Base-by-base conservation (phyloP, 2,888 invertebrate genomes). In the Mythimna loreyi region DNA sequence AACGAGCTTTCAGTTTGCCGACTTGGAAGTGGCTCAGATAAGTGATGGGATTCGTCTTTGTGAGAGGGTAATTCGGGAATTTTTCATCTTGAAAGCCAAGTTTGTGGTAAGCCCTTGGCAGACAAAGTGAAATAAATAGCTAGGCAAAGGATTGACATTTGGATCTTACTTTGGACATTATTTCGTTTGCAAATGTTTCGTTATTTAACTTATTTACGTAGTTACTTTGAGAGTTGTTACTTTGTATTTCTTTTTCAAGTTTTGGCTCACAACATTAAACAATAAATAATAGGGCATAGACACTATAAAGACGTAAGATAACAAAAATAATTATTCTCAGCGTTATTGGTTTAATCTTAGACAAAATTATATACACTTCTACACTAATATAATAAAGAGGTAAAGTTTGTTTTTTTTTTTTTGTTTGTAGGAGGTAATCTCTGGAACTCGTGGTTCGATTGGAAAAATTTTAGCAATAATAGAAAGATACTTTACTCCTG, bases 21-120 rank as follows among this genome's bases (percentile, higher is more conserved):
- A 75, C 71, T 71, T 71, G 66, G 82, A 74, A 81, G 72, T 74
- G 72, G 76, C 76, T 74, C 61, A 72, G 73, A 75, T 83, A 83
- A 81, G 68, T 79, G 77, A 78, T 67, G 67, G 81, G 65, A 47
- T 68, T 78, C 50, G 72, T 67, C 72, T 77, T 59, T 66, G 65
- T 72, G 67, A 70, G 56, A 67, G 67, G 67, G 77, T 78, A 72
- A 78, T 76, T 76, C 77, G 53, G 60, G 50, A 71, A 66, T 71
- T 76, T 80, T 80, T 66, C 77, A 55, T 75, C 71, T 63, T 76
- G 71, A 78, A 71, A 60, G 71, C 81, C 47, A 78, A 66, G 77
- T 75, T 75, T 61, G 69, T 64, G 80, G 75, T 58, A 69, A 63
- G 53, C 36, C 36, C 47, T 74, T 61, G 9, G 56, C 62, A 67